Base-by-base conservation (phyloP, 92 coral and sea anemone species). In the Plumapathes pennacea region DNA sequence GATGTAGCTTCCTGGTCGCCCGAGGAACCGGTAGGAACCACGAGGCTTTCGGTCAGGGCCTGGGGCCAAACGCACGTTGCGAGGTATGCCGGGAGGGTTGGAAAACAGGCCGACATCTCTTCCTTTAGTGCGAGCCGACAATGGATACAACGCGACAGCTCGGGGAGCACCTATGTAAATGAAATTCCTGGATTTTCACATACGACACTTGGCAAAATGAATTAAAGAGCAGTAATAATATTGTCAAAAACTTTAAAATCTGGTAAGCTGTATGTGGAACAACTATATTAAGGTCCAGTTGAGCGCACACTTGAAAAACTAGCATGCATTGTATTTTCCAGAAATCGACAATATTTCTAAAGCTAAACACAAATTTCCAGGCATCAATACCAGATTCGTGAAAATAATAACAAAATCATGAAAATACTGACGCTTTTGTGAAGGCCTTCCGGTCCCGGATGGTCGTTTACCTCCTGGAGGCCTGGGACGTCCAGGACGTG, bases 1-100 rank as follows among this genome's bases (percentile, higher is more conserved):
- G 17, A 85, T 64, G 62, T 68, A 85, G 54, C 94, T 85, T 62
- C 61, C 70, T 31, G 62, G 38, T 2, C 59, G 60, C 18, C 86
- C 86, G 51, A 34, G 44, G 69, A 79, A 79, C 47, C 59, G 62
- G 10, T 69, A 56, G 4, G 74, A 69, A n/a, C 63, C 64, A 33
- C 75, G 42, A 1, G 34, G 70, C 15, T 47, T 68, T 20, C 69
- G 58, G 4, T 79, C 86, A 25, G 86, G 86, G 5, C 86, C 86
- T 25, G 50, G 56, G 21, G 67, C 72, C 28, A 63, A 71, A 30
- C 80, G 29, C 40, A 79, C 69, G 39, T 46, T 32, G 3, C 79
- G 63, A 26, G 64, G 37, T 25, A 43, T 59, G 6, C 86, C 86
- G 55, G 70, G 24, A 13, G 80, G 86, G 45, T 79, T 79, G 27